Evolutionary conservation across 2,888 invertebrate species (phyloP).

Genomic region (Heliconius erato): DNA sequence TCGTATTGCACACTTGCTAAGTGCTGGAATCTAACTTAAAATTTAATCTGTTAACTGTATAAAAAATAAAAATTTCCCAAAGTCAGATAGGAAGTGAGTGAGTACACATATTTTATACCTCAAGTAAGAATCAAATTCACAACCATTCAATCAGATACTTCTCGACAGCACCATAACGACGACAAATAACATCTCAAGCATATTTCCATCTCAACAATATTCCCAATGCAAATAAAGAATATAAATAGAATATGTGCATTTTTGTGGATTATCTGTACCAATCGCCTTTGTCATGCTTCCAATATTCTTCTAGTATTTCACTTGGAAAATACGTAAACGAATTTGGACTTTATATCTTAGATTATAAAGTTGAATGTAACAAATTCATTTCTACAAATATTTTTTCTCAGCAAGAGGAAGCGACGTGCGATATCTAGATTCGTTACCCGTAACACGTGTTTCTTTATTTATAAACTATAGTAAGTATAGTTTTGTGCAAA

Average conservation of each 20-base stretch:
- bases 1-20: too few species aligned
- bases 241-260: slow-evolving; percentile 27
- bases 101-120: neutral
- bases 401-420: slow-evolving; percentile 65
- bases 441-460: slow-evolving; percentile 19
- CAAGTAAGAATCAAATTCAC: neutral
- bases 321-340: neutral
- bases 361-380: neutral
- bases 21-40: too few species aligned
- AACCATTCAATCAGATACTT: neutral
- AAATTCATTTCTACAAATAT: neutral
- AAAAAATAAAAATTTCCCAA: too few species aligned
- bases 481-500: neutral
- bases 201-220: slow-evolving; percentile 9
- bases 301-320: slow-evolving; percentile 24
- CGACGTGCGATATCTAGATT: slow-evolving; percentile 77
- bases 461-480: slow-evolving; percentile 3
- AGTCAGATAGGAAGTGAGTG: too few species aligned
- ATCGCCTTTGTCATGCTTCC: slow-evolving; percentile 29
- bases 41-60: too few species aligned
- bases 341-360: slow-evolving; percentile 4
- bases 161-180: neutral
- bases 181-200: neutral
- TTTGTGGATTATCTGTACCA: slow-evolving; percentile 29
- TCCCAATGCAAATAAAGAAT: slow-evolving; percentile 22